Percentiles rank a stretch among this genome's conserved stretches.
These are phyloP conservation scores for Amphipyra berbera DNA, from an alignment of 2,888 invertebrate genomes.

Conservation along the genomic window DNA sequence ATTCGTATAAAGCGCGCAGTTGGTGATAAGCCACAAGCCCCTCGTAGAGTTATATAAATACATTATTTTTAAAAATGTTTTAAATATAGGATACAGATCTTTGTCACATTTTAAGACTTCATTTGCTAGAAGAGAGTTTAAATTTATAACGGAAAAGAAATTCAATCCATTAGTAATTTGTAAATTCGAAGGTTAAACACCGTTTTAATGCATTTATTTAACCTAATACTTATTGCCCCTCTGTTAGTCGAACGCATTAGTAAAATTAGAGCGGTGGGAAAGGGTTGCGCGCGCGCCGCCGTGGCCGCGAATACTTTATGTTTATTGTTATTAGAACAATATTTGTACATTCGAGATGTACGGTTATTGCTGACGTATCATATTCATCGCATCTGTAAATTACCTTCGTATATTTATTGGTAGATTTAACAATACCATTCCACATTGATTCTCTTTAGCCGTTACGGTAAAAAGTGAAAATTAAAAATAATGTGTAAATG, in stretches of 20 bases:
- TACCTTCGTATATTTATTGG: conserved; percentile 41
- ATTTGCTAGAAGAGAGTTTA: too few relatives aligned
- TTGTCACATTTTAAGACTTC: too few relatives aligned
- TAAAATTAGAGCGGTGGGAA: conserved; percentile 90
- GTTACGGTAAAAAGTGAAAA: conserved; percentile 43
- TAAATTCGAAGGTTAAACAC: conserved; percentile 78
- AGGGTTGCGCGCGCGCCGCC: conserved; percentile 76
- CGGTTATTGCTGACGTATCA: conserved; percentile 78
- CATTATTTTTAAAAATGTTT: too few relatives aligned
- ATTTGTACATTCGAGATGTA: conserved; percentile 87
- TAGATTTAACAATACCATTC: conserved; percentile 31
- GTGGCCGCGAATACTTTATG: conserved; percentile 79
- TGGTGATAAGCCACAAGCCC: too few relatives aligned
- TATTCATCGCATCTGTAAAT: conserved; percentile 64
- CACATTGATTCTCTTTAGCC: conserved; percentile 6
- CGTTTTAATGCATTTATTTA: conserved; percentile 81
- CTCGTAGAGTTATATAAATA: too few relatives aligned
- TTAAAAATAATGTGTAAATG: conserved; percentile 51
- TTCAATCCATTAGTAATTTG: conserved; percentile 75
- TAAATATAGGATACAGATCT: too few relatives aligned
- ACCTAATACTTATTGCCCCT: conserved; percentile 81
- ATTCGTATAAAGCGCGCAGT: too few relatives aligned
- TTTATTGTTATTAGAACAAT: conserved; percentile 90
- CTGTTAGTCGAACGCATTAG: conserved; percentile 83
- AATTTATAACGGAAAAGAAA: conserved; percentile 34